These are phyloP conservation scores for Oreochromis mossambicus DNA, from an alignment of 2,797 vertebrate genomes.

Conservation along the genomic window DNA sequence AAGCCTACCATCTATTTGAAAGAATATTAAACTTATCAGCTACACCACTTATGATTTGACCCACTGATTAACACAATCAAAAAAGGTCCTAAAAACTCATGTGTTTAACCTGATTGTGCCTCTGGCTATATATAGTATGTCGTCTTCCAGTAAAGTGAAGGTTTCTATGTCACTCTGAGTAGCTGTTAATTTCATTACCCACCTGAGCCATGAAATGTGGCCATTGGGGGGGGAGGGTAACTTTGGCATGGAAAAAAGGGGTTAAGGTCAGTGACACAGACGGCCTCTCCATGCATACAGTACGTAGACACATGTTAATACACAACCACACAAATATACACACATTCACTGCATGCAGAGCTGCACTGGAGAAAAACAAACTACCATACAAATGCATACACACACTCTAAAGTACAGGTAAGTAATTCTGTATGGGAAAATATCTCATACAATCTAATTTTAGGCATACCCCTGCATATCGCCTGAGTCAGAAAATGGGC, in stretches of 20 bases:
- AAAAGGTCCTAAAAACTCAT: constrained; percentile 54
- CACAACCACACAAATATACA: constrained; percentile 56
- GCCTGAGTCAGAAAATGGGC: constrained; percentile 69
- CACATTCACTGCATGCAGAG: constrained; percentile 69
- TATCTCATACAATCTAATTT: constrained; percentile 65
- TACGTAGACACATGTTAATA: constrained; percentile 65
- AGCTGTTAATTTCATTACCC: constrained; percentile 65
- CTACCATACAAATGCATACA: constrained; percentile 34
- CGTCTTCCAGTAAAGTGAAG: constrained; percentile 62
- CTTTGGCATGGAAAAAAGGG: constrained; percentile 68
- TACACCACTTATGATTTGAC: constrained; percentile 59
- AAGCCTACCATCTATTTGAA: constrained; percentile 56
- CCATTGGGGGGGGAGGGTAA: constrained; percentile 44
- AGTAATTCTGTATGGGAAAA: constrained; percentile 51
- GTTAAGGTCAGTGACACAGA: constrained; percentile 52
- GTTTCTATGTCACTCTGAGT: constrained; percentile 63
- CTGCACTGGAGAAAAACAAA: constrained; percentile 56
- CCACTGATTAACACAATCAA: constrained; percentile 66
- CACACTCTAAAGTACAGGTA: constrained; percentile 36
- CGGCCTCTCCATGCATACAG: constrained; percentile 67
- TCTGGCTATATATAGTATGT: constrained; percentile 54
- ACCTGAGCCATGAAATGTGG: constrained; percentile 47
- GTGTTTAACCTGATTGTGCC: constrained; percentile 68
- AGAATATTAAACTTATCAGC: constrained; percentile 55
- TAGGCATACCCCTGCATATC: constrained; percentile 64